Evolutionary conservation across 2,888 invertebrate species (phyloP).

Genomic region (Lagria hirta): DNA sequence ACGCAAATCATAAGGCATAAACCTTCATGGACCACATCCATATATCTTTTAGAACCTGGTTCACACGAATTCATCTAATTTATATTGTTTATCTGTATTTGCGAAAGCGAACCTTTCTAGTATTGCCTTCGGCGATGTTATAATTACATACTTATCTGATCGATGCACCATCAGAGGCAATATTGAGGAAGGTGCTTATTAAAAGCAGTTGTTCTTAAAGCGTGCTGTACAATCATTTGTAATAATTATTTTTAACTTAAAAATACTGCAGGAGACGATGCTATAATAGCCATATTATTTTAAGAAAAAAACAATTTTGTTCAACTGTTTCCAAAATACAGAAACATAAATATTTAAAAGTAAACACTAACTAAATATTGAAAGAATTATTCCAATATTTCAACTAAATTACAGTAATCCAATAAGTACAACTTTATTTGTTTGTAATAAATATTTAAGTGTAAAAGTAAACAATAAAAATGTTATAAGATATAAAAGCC

Average conservation of each 20-base stretch:
- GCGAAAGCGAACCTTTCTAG: constrained; percentile 24
- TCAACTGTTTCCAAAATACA: no score
- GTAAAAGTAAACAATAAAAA: no score
- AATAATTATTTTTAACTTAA: constrained; percentile 54
- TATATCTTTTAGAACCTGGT: constrained; percentile 23
- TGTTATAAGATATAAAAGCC: no score
- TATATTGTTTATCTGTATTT: constrained; percentile 33
- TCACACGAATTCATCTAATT: constrained; percentile 30
- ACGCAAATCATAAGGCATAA: constrained; percentile 43
- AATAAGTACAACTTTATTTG: no score
- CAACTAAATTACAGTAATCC: no score
- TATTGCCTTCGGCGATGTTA: constrained; percentile 32
- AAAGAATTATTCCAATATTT: no score
- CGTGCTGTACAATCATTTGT: constrained; percentile 50
- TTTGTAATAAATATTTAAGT: no score
- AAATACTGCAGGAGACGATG: constrained; percentile 10
- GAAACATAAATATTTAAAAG: no score
- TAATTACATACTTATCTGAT: constrained; percentile 45
- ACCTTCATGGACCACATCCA: constrained; percentile 26
- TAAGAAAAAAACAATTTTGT: no score
- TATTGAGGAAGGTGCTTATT: constrained; percentile 50
- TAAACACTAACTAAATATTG: no score
- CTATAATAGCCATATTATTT: no score
- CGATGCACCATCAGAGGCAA: constrained; percentile 44
- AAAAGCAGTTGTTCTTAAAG: constrained; percentile 45